Base-by-base conservation (phyloP, 2,888 invertebrate genomes). In the Limnephilus rhombicus region DNA sequence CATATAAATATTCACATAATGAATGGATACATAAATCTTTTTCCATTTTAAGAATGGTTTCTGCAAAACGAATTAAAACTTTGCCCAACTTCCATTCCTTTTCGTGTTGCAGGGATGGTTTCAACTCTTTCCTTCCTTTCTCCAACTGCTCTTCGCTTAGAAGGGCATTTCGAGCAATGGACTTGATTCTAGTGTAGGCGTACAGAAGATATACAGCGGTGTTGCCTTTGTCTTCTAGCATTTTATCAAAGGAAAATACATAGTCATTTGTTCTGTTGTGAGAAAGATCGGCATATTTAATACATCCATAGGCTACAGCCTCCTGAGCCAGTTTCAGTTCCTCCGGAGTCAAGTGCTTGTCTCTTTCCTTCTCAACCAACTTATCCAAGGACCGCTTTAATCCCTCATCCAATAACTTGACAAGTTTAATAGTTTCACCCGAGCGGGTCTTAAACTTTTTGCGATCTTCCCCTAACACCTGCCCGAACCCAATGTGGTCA, bases 391-490 rank as follows among this genome's bases (percentile, higher is more conserved):
- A 96, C 91, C 99, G 97, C 94, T 97, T 98, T 88, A 99, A 94
- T 31, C 98, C 99, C 96, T 99, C 99, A 94, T 99, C 98, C 12
- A 99, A 96, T 85, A 99, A 96, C 94, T 99, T 98, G 11, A 97
- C 96, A 11, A 99, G 96, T 94, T 98, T 97, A 0, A 99, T 98
- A 0, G 99, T 99, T 93, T 99, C 99, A 0, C 99, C 99, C 2
- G 99, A 99, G 86, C 99, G 97, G 0, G 99, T 99, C 95, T 99
- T 99, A 95, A 99, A 99, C 95, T 99, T 99, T 95, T 99, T 99
- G 94, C 98, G 99, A 96, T 99, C 99, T 95, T 99, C 99, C 24
- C 99, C 99, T 3, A 99, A 96, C 0, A 99, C 99, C 12, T 99
- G 98, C 24, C 99, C 99, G 95, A 99, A 99, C 2, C 98, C 98